Base-by-base conservation (phyloP, 2,113 vertebrate genomes). In the Polyodon spathula region DNA sequence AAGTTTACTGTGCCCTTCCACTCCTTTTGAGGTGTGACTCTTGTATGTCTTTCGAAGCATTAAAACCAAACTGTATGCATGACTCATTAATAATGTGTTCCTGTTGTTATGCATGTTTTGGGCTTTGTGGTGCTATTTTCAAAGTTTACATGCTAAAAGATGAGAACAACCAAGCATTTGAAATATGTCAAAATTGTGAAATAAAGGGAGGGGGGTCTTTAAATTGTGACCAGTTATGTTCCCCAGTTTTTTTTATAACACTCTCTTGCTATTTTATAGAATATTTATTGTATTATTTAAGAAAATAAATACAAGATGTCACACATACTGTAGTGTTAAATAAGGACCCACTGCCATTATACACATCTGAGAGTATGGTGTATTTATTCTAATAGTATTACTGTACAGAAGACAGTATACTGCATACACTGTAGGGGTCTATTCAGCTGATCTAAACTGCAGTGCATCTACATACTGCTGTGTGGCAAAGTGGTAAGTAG, bases 1-100 rank as follows among this genome's bases (percentile, higher is more conserved):
- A 80, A 90, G 85, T 92, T 92, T 86, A 84, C 90, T 93, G 90
- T 92, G 89, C 88, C 88, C 87, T 80, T 79, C 76, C 81, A 86
- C 80, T 84, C 79, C 53, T 54, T 54, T 58, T 39, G 57, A 59
- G 63, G 50, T 64, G 14, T 58, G 51, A 27, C 41, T 48, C 46
- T 86, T 88, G 85, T 88, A 88, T 87, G 82, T 86, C 79, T 83
- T 84, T 87, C 84, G 80, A 88, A 86, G 86, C 86, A 88, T 88
- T 88, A 88, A 88, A 88, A 83, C 81, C 61, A 83, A 83, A 79
- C 78, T 87, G 84, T 86, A 88, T 86, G 86, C 86, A 88, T 88
- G 86, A 88, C 84, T 82, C 75, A 79, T 81, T 84, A 79, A 83
- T 77, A 81, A 83, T 85, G 75, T 72, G 81, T 78, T 87, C 78